Evolutionary conservation across 1,140 invertebrate species (phyloP).

Genomic region (Neodiprion virginianus): DNA sequence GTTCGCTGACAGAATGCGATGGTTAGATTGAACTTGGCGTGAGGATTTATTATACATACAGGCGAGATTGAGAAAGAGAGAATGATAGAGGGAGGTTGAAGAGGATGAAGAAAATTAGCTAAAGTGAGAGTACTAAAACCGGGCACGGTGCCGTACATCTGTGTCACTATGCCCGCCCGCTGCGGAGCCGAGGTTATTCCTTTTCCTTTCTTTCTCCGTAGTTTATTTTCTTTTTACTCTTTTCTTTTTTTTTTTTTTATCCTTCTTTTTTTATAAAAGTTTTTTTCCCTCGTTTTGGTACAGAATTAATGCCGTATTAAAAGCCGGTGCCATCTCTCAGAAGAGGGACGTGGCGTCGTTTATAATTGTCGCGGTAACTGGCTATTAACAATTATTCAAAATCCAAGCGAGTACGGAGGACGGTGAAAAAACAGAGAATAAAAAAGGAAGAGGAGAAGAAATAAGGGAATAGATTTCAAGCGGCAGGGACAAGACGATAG

Average conservation of each 20-base stretch:
- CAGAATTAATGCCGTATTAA: constrained; percentile 5
- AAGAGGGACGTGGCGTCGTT: not conserved
- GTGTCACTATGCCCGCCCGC: not conserved
- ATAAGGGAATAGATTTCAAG: too few species aligned
- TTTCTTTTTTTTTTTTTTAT: too few species aligned
- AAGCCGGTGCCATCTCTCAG: constrained; percentile 6
- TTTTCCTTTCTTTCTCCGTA: not conserved
- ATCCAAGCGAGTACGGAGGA: not conserved
- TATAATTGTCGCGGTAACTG: not conserved
- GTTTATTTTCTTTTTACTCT: too few species aligned
- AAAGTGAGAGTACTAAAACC: not conserved
- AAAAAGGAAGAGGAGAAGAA: not conserved
- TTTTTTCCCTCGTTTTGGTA: not conserved
- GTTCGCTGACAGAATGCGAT: too few species aligned
- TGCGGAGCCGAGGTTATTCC: not conserved
- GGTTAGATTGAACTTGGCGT: too few species aligned
- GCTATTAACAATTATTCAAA: constrained; percentile 2
- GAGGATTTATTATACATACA: not conserved
- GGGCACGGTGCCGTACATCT: not conserved
- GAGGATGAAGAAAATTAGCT: not conserved
- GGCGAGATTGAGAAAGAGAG: not conserved
- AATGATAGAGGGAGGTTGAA: not conserved
- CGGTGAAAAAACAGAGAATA: not conserved
- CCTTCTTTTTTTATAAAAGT: not conserved
- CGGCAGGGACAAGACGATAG: too few species aligned